Conservation (phyloP, 2,888 invertebrate species). For the Sarcophaga caerulescens region DNA sequence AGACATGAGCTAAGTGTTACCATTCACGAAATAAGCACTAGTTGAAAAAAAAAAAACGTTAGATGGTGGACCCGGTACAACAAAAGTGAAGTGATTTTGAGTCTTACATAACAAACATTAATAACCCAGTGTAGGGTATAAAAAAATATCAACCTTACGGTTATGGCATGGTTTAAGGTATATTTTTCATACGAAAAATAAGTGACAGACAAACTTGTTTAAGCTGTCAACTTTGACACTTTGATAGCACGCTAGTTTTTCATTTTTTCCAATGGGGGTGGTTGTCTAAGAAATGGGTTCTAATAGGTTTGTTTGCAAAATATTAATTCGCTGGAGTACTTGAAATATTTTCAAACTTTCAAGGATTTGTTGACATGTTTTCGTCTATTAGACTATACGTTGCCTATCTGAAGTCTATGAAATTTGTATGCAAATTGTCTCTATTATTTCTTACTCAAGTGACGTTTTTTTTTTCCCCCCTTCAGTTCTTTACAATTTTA, state of each 20-base stretch:
- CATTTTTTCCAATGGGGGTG: neutral
- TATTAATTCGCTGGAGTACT: slow-evolving; percentile 33
- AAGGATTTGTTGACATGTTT: slow-evolving; percentile 67
- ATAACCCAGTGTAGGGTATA: neutral
- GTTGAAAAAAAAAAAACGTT: too few species aligned
- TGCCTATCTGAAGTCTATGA: neutral
- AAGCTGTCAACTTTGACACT: slow-evolving; percentile 66
- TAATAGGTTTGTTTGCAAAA: slow-evolving; percentile 38
- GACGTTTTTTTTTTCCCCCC: slow-evolving; percentile 53
- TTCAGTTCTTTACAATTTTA: neutral
- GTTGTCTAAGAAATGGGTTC: neutral
- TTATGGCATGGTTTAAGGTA: slow-evolving; percentile 10
- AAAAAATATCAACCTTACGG: slow-evolving; percentile 7
- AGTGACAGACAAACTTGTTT: slow-evolving; percentile 67
- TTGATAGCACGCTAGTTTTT: slow-evolving; percentile 48
- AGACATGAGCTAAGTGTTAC: too few species aligned
- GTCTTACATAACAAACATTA: too few species aligned
- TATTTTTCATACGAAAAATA: slow-evolving; percentile 16
- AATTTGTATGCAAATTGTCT: slow-evolving; percentile 69
- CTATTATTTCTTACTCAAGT: slow-evolving; percentile 53
- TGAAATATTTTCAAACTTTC: slow-evolving; percentile 7
- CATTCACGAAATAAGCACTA: too few species aligned
- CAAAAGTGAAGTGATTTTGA: too few species aligned
- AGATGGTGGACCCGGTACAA: too few species aligned
- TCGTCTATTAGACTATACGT: slow-evolving; percentile 8